Conservation (phyloP, 2,797 vertebrate species). For the Paedocypris micromegethes region DNA sequence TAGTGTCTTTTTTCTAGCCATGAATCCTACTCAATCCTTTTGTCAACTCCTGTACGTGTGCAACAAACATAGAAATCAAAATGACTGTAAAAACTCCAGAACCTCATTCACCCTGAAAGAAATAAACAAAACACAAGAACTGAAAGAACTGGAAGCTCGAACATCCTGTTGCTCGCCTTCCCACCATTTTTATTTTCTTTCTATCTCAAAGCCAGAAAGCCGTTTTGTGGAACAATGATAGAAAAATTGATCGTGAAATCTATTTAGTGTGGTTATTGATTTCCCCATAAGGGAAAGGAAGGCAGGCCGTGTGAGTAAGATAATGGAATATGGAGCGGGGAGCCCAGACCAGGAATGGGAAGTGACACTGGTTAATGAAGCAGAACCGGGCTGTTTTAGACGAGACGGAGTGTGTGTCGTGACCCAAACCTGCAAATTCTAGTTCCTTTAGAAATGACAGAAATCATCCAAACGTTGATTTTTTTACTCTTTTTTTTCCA, state of each 20-base stretch:
- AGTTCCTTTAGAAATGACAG: no score
- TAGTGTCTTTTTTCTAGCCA: no score
- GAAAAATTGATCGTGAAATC: conserved; percentile 58
- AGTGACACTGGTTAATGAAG: conserved; percentile 54
- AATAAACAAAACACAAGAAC: neutral
- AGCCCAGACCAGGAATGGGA: conserved; percentile 47
- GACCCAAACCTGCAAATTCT: no score
- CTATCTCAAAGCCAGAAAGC: conserved; percentile 38
- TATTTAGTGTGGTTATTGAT: conserved; percentile 54
- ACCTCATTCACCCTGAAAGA: neutral
- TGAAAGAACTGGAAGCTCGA: conserved; percentile 3
- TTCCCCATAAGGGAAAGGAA: conserved; percentile 48
- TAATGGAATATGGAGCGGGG: conserved; percentile 50
- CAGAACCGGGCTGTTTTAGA: conserved; percentile 46
- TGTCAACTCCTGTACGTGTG: no score
- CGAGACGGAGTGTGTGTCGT: conserved; percentile 15
- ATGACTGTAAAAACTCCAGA: neutral
- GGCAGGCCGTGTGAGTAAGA: conserved; percentile 37
- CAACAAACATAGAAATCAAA: no score
- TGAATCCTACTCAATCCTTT: no score
- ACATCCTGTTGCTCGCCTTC: conserved; percentile 9
- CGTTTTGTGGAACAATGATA: conserved; percentile 47
- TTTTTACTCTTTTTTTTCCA: no score
- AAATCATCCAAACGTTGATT: no score
- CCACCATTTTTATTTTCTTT: conserved; percentile 1